A percentile compares a stretch with the other conserved stretches of the same genome.
phyloP scores from a whole-genome alignment of 2,797 vertebrate species.

The Emys orbicularis region DNA sequence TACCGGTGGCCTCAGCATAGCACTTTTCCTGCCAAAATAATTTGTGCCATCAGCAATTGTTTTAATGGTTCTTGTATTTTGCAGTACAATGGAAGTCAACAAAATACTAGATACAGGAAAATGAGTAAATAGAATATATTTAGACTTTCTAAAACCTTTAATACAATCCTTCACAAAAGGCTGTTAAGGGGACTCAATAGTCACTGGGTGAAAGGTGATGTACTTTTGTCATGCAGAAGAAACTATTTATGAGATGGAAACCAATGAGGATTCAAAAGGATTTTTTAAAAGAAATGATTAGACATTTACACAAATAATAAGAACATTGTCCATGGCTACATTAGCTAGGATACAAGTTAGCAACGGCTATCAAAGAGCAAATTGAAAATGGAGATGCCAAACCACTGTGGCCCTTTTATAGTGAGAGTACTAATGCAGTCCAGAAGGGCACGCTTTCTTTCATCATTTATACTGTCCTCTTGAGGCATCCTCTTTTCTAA shows the following conservation, averaged over 20 bases:
- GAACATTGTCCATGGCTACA: neutral
- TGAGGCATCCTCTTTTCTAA: neutral
- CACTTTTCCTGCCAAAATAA: neutral
- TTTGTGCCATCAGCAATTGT: neutral
- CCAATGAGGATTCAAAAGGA: neutral
- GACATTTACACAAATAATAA: neutral
- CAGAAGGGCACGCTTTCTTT: neutral
- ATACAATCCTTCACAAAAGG: neutral
- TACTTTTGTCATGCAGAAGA: neutral
- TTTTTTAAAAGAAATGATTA: neutral
- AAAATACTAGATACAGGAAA: neutral
- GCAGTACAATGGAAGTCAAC: neutral
- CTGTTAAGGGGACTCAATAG: neutral
- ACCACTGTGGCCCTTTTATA: neutral
- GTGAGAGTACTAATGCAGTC: neutral
- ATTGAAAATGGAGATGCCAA: neutral
- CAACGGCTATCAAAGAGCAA: neutral
- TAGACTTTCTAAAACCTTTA: neutral
- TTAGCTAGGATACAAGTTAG: neutral
- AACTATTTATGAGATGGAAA: neutral
- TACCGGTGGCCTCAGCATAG: neutral
- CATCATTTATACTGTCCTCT: neutral
- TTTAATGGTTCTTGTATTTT: neutral
- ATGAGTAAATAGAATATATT: neutral
- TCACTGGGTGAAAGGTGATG: neutral